Conservation (phyloP, 2,113 vertebrate species). For the Thunnus maccoyii region DNA sequence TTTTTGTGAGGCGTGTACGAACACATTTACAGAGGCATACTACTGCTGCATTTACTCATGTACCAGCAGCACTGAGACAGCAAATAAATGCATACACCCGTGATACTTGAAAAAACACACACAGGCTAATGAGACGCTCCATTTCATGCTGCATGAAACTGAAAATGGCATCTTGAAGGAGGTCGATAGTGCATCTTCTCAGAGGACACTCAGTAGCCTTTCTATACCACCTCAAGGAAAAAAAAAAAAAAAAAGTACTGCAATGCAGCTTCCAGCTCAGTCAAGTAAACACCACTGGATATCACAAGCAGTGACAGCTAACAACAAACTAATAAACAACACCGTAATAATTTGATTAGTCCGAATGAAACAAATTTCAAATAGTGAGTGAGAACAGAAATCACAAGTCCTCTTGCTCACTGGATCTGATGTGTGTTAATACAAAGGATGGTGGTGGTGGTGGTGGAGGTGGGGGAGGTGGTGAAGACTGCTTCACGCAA, state of each 20-base stretch:
- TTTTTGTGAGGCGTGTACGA: background rate
- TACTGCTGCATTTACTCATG: background rate
- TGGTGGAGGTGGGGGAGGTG: constrained; percentile 16
- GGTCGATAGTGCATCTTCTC: constrained; percentile 70
- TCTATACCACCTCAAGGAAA: constrained; percentile 20
- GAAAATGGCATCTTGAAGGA: constrained; percentile 69
- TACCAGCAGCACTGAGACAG: background rate
- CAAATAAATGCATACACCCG: constrained; percentile 10
- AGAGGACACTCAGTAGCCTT: constrained; percentile 57
- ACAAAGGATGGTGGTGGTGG: background rate
- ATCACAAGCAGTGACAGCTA: constrained; percentile 56
- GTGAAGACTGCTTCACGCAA: constrained; percentile 56
- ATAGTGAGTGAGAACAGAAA: constrained; percentile 46
- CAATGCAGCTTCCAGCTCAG: constrained; percentile 75
- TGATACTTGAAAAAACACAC: background rate
- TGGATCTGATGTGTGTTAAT: constrained; percentile 55
- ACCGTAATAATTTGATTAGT: constrained; percentile 52
- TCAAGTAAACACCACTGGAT: constrained; percentile 33
- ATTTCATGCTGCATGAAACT: constrained; percentile 70
- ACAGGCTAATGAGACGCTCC: constrained; percentile 56
- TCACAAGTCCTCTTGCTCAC: constrained; percentile 49
- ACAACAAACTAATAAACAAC: constrained; percentile 50
- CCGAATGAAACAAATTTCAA: constrained; percentile 50
- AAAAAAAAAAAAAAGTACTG: constrained; percentile 44
- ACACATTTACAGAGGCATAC: constrained; percentile 26